Evolutionary conservation across 2,888 invertebrate genomes (phyloP).

Genomic region (Tetrapedia diversipes): DNA sequence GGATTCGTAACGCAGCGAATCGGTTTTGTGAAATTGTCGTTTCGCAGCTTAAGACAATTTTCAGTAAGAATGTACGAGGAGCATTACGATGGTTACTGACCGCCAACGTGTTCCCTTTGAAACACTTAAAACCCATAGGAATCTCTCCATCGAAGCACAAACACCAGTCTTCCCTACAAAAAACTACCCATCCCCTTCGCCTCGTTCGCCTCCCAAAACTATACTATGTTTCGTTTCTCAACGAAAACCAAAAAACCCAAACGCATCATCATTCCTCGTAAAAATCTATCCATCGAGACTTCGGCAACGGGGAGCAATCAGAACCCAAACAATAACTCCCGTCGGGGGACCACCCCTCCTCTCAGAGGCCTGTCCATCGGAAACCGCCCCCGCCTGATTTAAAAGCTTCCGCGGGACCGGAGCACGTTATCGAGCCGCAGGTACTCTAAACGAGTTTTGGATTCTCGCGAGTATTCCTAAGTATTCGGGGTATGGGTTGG

Average conservation of each 20-base stretch:
- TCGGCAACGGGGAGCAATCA: not conserved
- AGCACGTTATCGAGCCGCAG: constrained; percentile 60
- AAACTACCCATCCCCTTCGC: not conserved
- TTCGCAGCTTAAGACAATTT: too few relatives aligned
- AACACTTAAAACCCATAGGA: too few relatives aligned
- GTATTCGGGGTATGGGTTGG: constrained; percentile 67
- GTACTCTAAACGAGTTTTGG: constrained; percentile 69
- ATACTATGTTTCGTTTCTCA: too few relatives aligned
- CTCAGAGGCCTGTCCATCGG: constrained; percentile 23
- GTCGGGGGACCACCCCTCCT: not conserved
- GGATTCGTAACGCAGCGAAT: too few relatives aligned
- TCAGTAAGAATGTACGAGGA: too few relatives aligned
- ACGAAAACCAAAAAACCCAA: not conserved
- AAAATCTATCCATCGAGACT: not conserved
- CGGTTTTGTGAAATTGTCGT: too few relatives aligned
- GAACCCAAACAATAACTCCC: constrained; percentile 31
- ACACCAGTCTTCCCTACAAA: too few relatives aligned
- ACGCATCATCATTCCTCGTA: not conserved
- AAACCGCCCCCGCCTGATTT: constrained; percentile 53
- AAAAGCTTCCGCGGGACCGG: constrained; percentile 57
- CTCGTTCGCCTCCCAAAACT: not conserved
- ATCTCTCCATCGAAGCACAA: too few relatives aligned
- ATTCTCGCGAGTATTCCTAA: constrained; percentile 70
- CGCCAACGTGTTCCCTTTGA: too few relatives aligned
- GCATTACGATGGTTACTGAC: too few relatives aligned